Base-by-base conservation (phyloP, 2,797 vertebrate species). In the Falco concolor region DNA sequence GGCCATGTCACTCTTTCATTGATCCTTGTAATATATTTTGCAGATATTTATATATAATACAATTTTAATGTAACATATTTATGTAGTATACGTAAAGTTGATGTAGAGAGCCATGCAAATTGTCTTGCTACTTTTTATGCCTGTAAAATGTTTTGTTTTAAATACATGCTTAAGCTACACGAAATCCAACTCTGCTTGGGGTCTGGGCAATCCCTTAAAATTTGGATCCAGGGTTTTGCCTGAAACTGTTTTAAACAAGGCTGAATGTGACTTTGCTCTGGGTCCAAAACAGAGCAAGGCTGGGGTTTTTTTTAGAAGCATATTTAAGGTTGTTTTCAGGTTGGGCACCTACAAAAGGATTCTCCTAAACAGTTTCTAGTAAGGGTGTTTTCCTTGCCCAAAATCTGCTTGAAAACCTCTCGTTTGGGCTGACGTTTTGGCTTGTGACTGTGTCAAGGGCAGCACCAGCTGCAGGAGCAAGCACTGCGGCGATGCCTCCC, bases 91-190 rank as follows among this genome's bases (percentile, higher is more conserved):
- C 30, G 10, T 14, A 4, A 53, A 56, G 32, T 36, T 20, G 34
- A 4, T 5, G 1, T 2, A 0, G 6, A 36, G n/a, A 56, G 21
- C 27, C 1, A 0, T 3, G 7, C 9, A 36, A 54, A 18, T 18
- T 1, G 2, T 16, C 1, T 30, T 10, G 15, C 36, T 36, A 28
- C 30, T 49, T 32, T 38, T 83, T 19, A 36, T 3, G 2, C 22
- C 25, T 67, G 2, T 19, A 10, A 42, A 65, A 45, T 19, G 2
- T 32, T 84, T 78, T 32, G 12, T 12, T 1, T 47, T 44, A 12
- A 77, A 14, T 7, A 18, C 0, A 1, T 27, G 12, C n/a, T 27
- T 3, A n/a, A 75, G 38, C 2, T 36, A 8, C 18, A 44, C 38
- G 49, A 12, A 65, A 56, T 22, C n/a, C 13, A 25, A 1, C 20